These are phyloP conservation scores for Ennomos fuscantarius DNA, from an alignment of 2,888 invertebrate genomes.

Conservation along the genomic window DNA sequence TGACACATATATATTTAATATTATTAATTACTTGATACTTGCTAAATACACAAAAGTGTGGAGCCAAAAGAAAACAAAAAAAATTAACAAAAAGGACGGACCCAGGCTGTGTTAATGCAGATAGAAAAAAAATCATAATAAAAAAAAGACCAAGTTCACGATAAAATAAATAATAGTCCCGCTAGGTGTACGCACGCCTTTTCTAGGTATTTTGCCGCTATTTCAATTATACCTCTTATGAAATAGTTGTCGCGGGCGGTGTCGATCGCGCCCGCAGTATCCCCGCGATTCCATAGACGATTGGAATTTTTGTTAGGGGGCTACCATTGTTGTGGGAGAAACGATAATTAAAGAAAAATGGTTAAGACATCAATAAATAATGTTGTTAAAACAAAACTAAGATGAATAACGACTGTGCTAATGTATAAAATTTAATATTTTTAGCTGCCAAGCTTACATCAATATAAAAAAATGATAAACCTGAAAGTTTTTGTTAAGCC, in stretches of 20 bases:
- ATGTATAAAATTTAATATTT: too few species aligned
- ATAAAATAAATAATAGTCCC: conserved; percentile 17
- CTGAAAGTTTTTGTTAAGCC: too few species aligned
- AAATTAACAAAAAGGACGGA: too few species aligned
- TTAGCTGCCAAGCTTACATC: too few species aligned
- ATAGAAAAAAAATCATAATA: too few species aligned
- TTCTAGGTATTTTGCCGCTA: conserved; percentile 66
- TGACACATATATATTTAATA: too few species aligned
- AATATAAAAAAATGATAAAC: too few species aligned
- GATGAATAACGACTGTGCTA: too few species aligned
- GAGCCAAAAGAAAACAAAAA: too few species aligned
- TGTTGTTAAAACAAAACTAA: not conserved
- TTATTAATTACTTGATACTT: too few species aligned
- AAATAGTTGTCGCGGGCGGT: conserved; percentile 73
- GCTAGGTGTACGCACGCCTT: conserved; percentile 18
- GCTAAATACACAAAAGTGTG: too few species aligned
- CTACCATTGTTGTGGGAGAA: conserved; percentile 36
- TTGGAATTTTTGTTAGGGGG: conserved; percentile 66
- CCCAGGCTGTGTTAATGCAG: too few species aligned
- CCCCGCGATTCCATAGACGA: conserved; percentile 62
- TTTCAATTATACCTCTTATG: conserved; percentile 83
- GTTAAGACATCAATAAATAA: not conserved
- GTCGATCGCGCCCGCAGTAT: conserved; percentile 74
- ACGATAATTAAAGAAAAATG: conserved; percentile 32
- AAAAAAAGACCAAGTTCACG: not conserved